Percentiles rank a stretch among this genome's conserved stretches.
These are phyloP conservation scores for Parus major DNA, from an alignment of 2,113 vertebrate species.

Conservation along the genomic window DNA sequence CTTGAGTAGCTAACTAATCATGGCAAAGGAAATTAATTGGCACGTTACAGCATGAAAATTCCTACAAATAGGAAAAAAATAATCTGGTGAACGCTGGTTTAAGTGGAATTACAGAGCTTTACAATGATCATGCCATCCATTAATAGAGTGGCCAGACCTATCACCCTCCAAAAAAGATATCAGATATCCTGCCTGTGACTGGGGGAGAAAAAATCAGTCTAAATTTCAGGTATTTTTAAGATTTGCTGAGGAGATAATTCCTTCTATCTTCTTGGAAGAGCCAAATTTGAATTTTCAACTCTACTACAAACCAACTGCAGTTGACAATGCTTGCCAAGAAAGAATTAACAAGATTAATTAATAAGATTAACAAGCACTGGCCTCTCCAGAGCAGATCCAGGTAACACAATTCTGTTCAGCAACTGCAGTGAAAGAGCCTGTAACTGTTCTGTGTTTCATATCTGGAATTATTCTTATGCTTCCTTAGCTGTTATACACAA, in stretches of 20 bases:
- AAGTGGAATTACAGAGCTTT: neutral
- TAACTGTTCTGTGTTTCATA: neutral
- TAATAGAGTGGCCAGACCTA: neutral
- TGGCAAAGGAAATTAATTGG: neutral
- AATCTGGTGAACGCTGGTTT: neutral
- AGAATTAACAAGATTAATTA: neutral
- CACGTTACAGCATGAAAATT: neutral
- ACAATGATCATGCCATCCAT: neutral
- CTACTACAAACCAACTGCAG: neutral
- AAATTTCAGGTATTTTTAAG: neutral
- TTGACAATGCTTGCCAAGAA: neutral
- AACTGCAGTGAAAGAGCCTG: neutral
- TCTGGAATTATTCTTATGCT: neutral
- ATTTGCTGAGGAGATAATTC: neutral
- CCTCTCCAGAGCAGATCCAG: neutral
- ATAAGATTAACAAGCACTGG: neutral
- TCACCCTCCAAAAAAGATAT: neutral
- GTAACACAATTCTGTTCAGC: neutral
- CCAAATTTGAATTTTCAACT: neutral
- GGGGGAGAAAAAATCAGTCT: neutral
- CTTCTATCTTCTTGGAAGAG: neutral
- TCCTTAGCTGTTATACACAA: neutral
- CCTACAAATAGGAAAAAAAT: neutral
- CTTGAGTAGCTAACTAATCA: neutral
- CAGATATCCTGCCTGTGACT: neutral